phyloP scores from a whole-genome alignment of 2,113 vertebrate species.

The Chloebia gouldiae region DNA sequence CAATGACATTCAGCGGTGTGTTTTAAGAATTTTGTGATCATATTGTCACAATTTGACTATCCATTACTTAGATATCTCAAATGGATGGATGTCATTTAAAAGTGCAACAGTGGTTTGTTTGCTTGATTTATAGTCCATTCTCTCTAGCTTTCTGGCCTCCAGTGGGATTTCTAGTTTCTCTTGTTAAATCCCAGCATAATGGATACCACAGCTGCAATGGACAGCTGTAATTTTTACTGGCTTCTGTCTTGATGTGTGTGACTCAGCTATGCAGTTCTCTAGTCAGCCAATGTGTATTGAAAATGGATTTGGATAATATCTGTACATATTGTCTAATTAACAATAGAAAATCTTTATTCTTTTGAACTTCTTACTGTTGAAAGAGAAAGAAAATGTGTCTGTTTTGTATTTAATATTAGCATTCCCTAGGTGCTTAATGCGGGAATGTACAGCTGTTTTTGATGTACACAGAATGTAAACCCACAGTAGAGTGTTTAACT shows the following conservation, averaged over 20 bases:
- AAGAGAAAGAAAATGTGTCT: not conserved
- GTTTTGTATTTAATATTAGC: not conserved
- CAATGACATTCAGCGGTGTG: not conserved
- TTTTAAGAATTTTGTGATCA: not conserved
- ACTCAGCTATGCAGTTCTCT: not conserved
- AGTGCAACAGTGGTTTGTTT: not conserved
- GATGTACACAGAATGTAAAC: not conserved
- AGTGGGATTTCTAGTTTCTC: not conserved
- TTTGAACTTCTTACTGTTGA: not conserved
- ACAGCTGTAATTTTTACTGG: conserved; percentile 32
- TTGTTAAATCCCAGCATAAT: not conserved
- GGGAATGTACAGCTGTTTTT: not conserved
- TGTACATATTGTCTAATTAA: not conserved
- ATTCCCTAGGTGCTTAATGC: not conserved
- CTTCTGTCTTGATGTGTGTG: conserved; percentile 4
- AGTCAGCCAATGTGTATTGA: not conserved
- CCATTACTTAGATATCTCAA: not conserved
- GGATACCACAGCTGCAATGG: not conserved
- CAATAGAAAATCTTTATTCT: not conserved
- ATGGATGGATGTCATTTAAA: not conserved
- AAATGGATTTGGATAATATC: not conserved
- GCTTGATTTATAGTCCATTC: not conserved
- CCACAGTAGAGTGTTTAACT: not conserved
- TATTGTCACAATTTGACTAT: not conserved
- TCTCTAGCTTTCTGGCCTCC: not conserved